Base-by-base conservation (phyloP, 2,888 invertebrate species). In the Coleophora deauratella region DNA sequence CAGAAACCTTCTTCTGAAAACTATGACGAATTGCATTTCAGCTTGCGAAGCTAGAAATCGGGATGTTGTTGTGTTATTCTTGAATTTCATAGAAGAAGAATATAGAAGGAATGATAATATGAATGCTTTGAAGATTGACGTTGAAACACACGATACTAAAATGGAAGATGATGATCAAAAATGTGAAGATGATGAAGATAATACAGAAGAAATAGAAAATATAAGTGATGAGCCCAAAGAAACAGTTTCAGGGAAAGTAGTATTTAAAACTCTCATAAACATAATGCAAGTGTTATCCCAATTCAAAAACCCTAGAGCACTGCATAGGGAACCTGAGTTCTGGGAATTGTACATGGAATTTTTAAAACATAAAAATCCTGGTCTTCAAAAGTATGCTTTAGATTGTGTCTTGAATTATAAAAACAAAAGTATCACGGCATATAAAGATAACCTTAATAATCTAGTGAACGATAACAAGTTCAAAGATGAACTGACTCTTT, bases 361-460 rank as follows among this genome's bases (percentile, higher is more conserved):
- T 39, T 69, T 99, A 8, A 89, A 91, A 36, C 91, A 95, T 46
- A 91, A 91, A 57, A 93, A 94, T 71, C 73, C 91, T 0, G 89
- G 90, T 0, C 84, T 98, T 6, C 98, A 98, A 72, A 95, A 92
- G 68, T 88, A 90, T 39, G 94, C 97, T 0, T 75, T 99, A 33
- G 93, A 94, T 61, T 98, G 97, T 66, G 73, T 99, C 1, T 80
- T 95, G 55, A 91, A 93, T 0, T 98, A 97, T 72, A 95, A 94
- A 66, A 89, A 91, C 50, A 93, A 93, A 62, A 91, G 90, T 59
- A 65, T 98, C 7, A 66, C 82, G 0, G 91, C 93, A 0, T 97
- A 98, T 65, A 93, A 93, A 66, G 91, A 90, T 33, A 90, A 95
- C 58, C 78, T 99, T 37, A 89, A 91, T 51, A 90, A 91, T 46